A percentile compares a stretch with the other conserved stretches of the same genome.
Evolutionary conservation across 1,140 invertebrate genomes (phyloP).

Genomic region (Tetramorium parvispinum): DNA sequence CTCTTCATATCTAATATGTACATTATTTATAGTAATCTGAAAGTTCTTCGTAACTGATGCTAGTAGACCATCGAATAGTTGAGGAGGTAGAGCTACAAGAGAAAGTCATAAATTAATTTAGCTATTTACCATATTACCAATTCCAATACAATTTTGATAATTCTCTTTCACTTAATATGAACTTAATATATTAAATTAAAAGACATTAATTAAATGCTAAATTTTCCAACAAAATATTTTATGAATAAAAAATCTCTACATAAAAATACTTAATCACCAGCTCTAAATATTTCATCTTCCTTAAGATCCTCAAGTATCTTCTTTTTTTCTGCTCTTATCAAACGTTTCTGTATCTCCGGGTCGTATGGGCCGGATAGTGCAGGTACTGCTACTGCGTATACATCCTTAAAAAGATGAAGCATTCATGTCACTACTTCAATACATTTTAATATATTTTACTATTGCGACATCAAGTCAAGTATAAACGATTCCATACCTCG

Average conservation of each 20-base stretch:
- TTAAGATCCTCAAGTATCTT: conserved; percentile 87
- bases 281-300: conserved; percentile 81
- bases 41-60: conserved; percentile 93
- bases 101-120: not conserved
- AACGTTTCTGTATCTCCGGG: conserved; percentile 90
- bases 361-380: conserved; percentile 90
- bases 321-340: conserved; percentile 90
- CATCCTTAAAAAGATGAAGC: conserved; percentile 85
- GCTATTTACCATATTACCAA: not conserved
- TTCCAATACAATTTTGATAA: conserved; percentile 2
- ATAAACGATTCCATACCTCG: conserved; percentile 85
- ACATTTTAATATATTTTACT: conserved; percentile 26
- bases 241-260: not conserved
- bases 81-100: conserved; percentile 76
- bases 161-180: not conserved
- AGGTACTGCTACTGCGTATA: conserved; percentile 91
- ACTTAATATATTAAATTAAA: too few relatives aligned
- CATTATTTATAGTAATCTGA: conserved; percentile 92
- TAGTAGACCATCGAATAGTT: conserved; percentile 90
- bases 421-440: not conserved
- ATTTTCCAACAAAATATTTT: not conserved
- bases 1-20: conserved; percentile 95
- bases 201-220: not conserved
- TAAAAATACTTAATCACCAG: conserved; percentile 76
- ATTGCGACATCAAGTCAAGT: not conserved